Percentiles rank a stretch among this genome's conserved stretches.
phyloP scores from a whole-genome alignment of 2,888 invertebrate genomes.

The Petrolisthes manimaculis region DNA sequence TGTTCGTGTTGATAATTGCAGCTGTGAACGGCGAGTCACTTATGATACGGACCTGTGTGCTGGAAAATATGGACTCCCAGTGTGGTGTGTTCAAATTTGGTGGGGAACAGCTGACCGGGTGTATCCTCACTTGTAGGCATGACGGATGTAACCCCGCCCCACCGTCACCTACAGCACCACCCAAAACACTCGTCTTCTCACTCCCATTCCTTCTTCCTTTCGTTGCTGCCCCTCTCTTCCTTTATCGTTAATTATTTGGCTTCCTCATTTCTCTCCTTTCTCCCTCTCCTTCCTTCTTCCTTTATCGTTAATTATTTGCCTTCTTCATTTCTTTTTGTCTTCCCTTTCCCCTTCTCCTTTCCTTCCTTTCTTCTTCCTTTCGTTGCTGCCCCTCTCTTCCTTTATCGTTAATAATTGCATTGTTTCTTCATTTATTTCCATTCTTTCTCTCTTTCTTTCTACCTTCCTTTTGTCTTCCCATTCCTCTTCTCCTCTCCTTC shows the following conservation, averaged over 20 bases:
- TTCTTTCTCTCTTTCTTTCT: conserved; percentile 23
- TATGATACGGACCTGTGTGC: conserved; percentile 72
- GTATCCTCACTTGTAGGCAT: conserved; percentile 73
- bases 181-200: background rate
- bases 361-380: no score
- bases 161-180: background rate
- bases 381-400: no score
- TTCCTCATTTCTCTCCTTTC: background rate
- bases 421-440: background rate
- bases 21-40: conserved; percentile 70
- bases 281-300: background rate
- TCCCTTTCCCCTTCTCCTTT: background rate
- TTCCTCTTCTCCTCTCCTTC: no score
- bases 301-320: background rate
- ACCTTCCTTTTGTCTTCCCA: background rate
- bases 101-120: conserved; percentile 72
- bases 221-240: background rate
- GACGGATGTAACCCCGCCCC: conserved; percentile 72
- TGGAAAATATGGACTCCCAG: conserved; percentile 73
- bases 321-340: background rate
- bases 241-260: background rate
- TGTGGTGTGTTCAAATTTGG: conserved; percentile 73
- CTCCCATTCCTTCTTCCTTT: conserved; percentile 2
- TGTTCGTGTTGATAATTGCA: conserved; percentile 62
- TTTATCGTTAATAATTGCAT: background rate